phyloP scores from a whole-genome alignment of 2,797 vertebrate genomes.

The Rhadinocentrus ornatus region DNA sequence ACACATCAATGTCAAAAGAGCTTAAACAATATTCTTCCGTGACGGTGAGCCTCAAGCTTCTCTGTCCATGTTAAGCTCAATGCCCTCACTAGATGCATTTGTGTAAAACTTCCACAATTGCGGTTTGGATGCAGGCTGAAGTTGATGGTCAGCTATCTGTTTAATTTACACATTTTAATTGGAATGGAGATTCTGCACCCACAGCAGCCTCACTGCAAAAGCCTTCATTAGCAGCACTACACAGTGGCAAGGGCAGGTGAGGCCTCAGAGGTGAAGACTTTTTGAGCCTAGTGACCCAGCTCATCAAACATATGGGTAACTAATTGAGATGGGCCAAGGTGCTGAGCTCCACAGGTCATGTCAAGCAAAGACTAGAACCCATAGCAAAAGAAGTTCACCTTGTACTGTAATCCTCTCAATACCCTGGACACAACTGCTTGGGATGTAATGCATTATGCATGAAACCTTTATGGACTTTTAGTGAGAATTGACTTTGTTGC shows the following conservation, averaged over 20 bases:
- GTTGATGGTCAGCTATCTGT: slow-evolving; percentile 66
- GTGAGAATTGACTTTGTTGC: slow-evolving; percentile 54
- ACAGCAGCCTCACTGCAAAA: slow-evolving; percentile 65
- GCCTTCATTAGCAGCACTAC: slow-evolving; percentile 78
- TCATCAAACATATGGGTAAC: slow-evolving; percentile 75
- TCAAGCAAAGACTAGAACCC: slow-evolving; percentile 67
- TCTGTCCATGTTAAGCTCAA: background rate
- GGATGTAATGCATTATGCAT: slow-evolving; percentile 53
- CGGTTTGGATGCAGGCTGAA: slow-evolving; percentile 42
- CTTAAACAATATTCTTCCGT: background rate
- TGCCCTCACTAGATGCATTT: slow-evolving; percentile 5
- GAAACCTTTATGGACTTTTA: slow-evolving; percentile 42
- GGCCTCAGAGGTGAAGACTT: slow-evolving; percentile 67
- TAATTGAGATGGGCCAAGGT: slow-evolving; percentile 78
- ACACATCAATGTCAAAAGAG: slow-evolving; percentile 7
- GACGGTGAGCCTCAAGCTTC: background rate
- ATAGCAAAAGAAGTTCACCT: slow-evolving; percentile 34
- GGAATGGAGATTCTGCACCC: slow-evolving; percentile 68
- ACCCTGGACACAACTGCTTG: slow-evolving; percentile 23
- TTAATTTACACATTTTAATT: slow-evolving; percentile 86
- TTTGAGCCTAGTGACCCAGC: slow-evolving; percentile 61
- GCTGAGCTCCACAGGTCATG: slow-evolving; percentile 59
- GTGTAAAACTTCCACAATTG: slow-evolving; percentile 16
- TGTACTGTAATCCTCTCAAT: slow-evolving; percentile 36
- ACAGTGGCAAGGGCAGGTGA: slow-evolving; percentile 55